phyloP scores from a whole-genome alignment of 2,888 invertebrate genomes.

The Adineta ricciae region DNA sequence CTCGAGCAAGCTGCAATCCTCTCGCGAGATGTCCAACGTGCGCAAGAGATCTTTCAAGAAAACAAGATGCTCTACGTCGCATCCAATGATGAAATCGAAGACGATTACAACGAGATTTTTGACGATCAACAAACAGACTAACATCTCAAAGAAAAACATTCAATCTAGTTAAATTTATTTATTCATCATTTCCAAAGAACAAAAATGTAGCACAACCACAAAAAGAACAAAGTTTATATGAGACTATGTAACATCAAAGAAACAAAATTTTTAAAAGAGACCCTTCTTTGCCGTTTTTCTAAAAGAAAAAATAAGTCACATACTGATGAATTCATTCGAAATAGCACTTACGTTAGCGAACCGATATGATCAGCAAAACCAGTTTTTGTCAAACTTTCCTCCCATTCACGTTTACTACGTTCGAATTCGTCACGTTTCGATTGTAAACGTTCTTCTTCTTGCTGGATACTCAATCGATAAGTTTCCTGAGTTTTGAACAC shows the following conservation, averaged over 20 bases:
- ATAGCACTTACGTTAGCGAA: not conserved
- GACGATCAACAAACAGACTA: not conserved
- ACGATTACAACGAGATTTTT: not conserved
- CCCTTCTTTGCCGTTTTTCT: not conserved
- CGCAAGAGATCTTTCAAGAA: not conserved
- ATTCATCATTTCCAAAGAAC: not conserved
- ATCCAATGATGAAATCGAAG: not conserved
- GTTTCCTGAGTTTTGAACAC: conserved; percentile 28
- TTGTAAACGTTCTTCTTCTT: conserved; percentile 33
- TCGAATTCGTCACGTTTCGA: conserved; percentile 23
- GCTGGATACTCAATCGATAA: conserved; percentile 29
- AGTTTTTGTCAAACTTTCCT: conserved; percentile 19
- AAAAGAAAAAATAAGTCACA: not conserved
- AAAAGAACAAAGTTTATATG: not conserved
- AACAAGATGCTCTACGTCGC: not conserved
- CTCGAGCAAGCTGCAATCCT: not conserved
- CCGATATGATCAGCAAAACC: not conserved
- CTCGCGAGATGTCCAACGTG: not conserved
- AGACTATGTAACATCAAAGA: not conserved
- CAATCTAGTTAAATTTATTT: not conserved
- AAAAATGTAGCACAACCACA: not conserved
- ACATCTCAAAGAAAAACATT: not conserved
- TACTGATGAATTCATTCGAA: not conserved
- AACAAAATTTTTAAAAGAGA: conserved; percentile 1
- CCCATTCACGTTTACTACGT: conserved; percentile 28